Evolutionary conservation across 2,113 vertebrate genomes (phyloP).

Genomic region (Tragelaphus strepsiceros): DNA sequence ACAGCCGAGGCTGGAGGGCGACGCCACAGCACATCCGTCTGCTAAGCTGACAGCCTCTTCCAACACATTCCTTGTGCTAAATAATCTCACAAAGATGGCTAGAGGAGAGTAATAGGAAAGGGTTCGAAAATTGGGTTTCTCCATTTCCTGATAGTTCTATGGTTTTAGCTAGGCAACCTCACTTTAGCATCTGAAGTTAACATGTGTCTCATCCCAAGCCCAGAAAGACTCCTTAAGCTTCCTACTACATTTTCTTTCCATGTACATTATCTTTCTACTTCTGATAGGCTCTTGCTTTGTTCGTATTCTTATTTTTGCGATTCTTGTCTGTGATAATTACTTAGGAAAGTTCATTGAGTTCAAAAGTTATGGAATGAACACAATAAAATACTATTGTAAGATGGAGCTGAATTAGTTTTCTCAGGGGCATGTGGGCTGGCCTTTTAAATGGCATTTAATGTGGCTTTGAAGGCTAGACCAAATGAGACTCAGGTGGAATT

Average conservation of each 20-base stretch:
- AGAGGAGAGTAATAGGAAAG: background rate
- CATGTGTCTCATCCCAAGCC: background rate
- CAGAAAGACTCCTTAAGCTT: background rate
- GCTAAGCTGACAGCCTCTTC: background rate
- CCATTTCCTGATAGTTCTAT: background rate
- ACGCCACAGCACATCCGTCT: background rate
- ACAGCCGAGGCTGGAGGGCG: background rate
- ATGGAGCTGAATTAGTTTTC: background rate
- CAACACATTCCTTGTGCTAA: background rate
- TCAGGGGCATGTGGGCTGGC: background rate
- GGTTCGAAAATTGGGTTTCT: background rate
- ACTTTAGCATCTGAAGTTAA: background rate
- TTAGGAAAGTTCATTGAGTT: background rate
- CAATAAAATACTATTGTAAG: background rate
- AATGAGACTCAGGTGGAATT: background rate
- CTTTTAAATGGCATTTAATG: constrained; percentile 1
- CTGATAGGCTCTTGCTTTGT: background rate
- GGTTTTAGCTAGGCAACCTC: background rate
- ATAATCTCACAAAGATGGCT: background rate
- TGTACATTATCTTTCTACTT: background rate
- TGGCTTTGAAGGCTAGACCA: background rate
- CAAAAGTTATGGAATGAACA: background rate
- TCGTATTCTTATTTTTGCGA: background rate
- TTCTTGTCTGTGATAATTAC: background rate
- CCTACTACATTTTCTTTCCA: background rate